A percentile compares a stretch with the other conserved stretches of the same genome.
phyloP scores from a whole-genome alignment of 2,888 invertebrate species.

The Xanthostigma xanthostigma region DNA sequence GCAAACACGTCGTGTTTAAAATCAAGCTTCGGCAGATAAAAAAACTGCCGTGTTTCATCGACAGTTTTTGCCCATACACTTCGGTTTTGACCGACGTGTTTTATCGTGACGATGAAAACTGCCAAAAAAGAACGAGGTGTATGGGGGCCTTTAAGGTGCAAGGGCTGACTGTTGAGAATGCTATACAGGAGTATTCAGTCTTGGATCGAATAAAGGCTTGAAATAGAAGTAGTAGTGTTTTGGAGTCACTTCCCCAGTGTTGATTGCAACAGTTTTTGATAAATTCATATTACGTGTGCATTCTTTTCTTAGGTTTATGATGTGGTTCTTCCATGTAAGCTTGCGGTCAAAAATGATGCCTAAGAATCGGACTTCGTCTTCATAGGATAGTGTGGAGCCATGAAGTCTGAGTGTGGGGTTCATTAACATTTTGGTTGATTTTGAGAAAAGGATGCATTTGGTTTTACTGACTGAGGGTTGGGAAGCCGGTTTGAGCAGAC shows the following conservation, averaged over 20 bases:
- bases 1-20: too few species aligned
- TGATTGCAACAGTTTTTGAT: conserved; percentile 8
- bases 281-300: conserved; percentile 9
- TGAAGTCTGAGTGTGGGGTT: conserved; percentile 3
- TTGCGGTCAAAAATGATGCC: conserved; percentile 10
- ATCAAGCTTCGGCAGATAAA: too few species aligned
- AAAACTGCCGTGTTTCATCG: too few species aligned
- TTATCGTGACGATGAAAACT: too few species aligned
- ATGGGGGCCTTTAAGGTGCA: too few species aligned
- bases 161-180: conserved; percentile 13
- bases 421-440: not conserved
- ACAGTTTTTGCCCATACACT: too few species aligned
- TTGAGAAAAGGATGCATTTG: conserved; percentile 3
- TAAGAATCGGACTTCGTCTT: conserved; percentile 8
- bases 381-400: not conserved
- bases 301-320: conserved; percentile 5
- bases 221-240: conserved; percentile 6
- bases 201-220: conserved; percentile 10
- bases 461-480: conserved; percentile 8
- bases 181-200: conserved; percentile 14
- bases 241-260: conserved; percentile 9
- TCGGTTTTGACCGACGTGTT: too few species aligned
- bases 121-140: too few species aligned
- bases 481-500: conserved; percentile 6
- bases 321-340: conserved; percentile 9